These are phyloP conservation scores for Agrochola macilenta DNA, from an alignment of 2,888 invertebrate species.

Conservation along the genomic window DNA sequence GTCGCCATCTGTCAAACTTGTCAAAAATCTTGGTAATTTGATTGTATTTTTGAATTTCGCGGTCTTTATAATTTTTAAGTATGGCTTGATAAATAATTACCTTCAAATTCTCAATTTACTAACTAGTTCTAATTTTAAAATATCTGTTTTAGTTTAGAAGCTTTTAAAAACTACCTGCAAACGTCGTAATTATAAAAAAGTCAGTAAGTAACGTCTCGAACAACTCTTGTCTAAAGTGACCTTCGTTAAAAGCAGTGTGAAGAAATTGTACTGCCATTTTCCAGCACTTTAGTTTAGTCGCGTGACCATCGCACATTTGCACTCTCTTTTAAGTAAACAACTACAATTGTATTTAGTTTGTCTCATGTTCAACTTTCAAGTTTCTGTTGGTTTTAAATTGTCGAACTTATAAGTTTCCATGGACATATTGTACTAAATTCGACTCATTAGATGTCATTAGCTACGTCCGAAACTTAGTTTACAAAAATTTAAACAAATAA, in stretches of 20 bases:
- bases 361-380: neutral
- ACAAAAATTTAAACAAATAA: neutral
- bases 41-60: neutral
- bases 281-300: neutral
- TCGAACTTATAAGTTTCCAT: neutral
- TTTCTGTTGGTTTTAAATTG: neutral
- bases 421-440: neutral
- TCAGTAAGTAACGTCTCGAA: neutral
- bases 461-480: neutral
- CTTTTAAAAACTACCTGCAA: neutral
- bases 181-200: neutral
- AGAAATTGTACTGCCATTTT: neutral
- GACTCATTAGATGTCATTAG: neutral
- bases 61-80: neutral
- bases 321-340: neutral
- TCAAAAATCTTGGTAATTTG: too few relatives aligned
- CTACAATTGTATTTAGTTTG: slow-evolving; percentile 10
- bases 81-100: neutral
- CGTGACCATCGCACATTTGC: neutral
- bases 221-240: neutral
- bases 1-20: too few relatives aligned
- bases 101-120: too few relatives aligned
- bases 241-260: neutral
- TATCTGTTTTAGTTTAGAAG: neutral
- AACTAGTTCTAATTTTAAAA: neutral